Evolutionary conservation across 2,888 invertebrate genomes (phyloP).

Genomic region (Leucophora obtusa): DNA sequence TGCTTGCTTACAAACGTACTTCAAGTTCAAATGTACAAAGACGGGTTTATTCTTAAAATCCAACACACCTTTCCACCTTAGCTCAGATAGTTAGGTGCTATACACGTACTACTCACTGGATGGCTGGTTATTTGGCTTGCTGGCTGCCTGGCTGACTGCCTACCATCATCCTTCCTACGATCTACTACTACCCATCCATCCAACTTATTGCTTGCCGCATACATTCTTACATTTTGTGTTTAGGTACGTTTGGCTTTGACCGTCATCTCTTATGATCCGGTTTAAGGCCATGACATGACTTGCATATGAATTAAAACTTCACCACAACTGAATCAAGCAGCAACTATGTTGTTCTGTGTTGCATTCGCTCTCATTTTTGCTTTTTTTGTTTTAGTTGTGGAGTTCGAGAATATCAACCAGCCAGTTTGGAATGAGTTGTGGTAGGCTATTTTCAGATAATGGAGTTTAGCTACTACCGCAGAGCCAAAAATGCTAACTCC

Average conservation of each 20-base stretch:
- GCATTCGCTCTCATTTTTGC: constrained; percentile 46
- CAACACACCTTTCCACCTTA: constrained; percentile 36
- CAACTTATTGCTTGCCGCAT: background rate
- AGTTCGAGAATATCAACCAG: constrained; percentile 20
- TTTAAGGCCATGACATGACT: constrained; percentile 76
- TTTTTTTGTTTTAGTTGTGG: constrained; percentile 16
- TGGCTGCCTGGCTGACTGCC: constrained; percentile 5
- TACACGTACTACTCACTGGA: background rate
- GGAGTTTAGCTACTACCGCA: constrained; percentile 75
- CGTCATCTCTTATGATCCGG: constrained; percentile 58
- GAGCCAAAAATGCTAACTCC: constrained; percentile 51
- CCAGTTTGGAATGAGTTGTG: constrained; percentile 67
- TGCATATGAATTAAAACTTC: constrained; percentile 73
- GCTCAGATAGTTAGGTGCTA: constrained; percentile 17
- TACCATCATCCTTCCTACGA: constrained; percentile 37
- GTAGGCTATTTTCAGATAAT: constrained; percentile 75
- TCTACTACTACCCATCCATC: constrained; percentile 22
- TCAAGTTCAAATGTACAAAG: constrained; percentile 33
- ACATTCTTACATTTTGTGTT: background rate
- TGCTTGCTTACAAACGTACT: background rate
- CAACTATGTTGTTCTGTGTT: constrained; percentile 47
- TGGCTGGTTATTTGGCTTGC: constrained; percentile 9
- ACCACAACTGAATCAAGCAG: constrained; percentile 64
- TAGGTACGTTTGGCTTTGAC: constrained; percentile 24
- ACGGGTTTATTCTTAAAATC: constrained; percentile 38